Conservation (phyloP, 2,113 vertebrate genomes). For the Eudorcas thomsonii region DNA sequence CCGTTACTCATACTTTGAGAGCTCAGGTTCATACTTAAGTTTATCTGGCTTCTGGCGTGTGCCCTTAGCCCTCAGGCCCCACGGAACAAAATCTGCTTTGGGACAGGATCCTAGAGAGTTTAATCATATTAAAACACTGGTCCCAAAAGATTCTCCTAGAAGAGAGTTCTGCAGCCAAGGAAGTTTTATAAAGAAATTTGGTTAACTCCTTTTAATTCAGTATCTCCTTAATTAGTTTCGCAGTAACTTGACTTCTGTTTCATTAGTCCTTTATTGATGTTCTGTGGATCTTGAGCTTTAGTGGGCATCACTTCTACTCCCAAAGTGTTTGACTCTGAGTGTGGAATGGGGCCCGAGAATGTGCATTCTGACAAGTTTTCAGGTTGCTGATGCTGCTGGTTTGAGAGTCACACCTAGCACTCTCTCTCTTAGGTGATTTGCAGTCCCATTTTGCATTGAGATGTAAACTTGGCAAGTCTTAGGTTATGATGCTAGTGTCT, state of each 20-base stretch:
- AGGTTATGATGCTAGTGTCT: not conserved
- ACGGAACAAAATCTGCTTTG: not conserved
- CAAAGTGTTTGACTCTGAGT: not conserved
- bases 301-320: not conserved
- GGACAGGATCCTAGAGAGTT: not conserved
- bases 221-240: not conserved
- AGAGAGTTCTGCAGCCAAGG: not conserved
- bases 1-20: not conserved
- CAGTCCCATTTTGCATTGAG: not conserved
- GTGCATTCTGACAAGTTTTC: not conserved
- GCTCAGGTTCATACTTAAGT: not conserved
- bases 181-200: constrained; percentile 1
- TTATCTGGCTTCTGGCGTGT: not conserved
- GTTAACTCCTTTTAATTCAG: constrained; percentile 33
- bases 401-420: not conserved
- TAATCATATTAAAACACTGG: not conserved
- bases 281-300: not conserved
- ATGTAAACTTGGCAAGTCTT: not conserved
- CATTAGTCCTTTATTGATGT: not conserved
- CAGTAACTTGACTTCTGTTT: not conserved
- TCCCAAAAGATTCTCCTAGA: not conserved
- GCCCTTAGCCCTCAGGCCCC: not conserved
- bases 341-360: not conserved
- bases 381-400: not conserved
- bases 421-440: not conserved